A percentile compares a stretch with the other conserved stretches of the same genome.
These are phyloP conservation scores for Caenorhabditis doughertyi DNA, from an alignment of 2,888 invertebrate genomes.

Conservation along the genomic window DNA sequence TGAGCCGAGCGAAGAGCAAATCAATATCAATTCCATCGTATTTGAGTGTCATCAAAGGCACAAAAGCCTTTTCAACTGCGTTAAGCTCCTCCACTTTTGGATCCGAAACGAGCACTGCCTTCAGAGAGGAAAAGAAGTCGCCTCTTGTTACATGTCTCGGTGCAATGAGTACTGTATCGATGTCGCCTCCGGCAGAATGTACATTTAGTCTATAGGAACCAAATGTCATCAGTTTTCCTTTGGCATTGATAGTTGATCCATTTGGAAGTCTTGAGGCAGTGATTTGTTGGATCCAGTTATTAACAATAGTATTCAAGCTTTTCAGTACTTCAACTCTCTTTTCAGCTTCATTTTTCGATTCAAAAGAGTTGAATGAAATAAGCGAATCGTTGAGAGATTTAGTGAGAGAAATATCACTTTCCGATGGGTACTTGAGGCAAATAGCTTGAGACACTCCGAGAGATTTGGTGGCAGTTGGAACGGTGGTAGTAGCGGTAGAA, in stretches of 20 bases:
- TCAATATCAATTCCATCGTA: conserved; percentile 98
- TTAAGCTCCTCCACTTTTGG: conserved; percentile 83
- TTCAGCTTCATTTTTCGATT: neutral
- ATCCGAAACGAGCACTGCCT: conserved; percentile 90
- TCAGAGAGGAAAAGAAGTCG: conserved; percentile 96
- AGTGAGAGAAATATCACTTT: no score
- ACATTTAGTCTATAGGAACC: conserved; percentile 94
- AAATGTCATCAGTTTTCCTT: conserved; percentile 98
- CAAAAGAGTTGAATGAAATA: neutral
- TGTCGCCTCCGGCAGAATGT: conserved; percentile 93
- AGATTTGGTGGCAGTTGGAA: no score
- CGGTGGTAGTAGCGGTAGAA: no score
- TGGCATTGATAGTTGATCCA: conserved; percentile 87
- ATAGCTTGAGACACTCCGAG: no score
- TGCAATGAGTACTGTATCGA: conserved; percentile 97
- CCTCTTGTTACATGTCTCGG: conserved; percentile 94
- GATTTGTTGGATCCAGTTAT: neutral
- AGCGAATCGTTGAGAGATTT: no score
- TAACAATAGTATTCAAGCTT: neutral
- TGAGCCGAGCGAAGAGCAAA: conserved; percentile 95
- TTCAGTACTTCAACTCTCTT: no score
- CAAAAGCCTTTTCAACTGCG: no score
- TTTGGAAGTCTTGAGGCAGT: neutral
- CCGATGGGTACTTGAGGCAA: no score
- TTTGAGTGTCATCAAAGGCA: conserved; percentile 98